Base-by-base conservation (phyloP, 2,888 invertebrate genomes). In the Myathropa florea region DNA sequence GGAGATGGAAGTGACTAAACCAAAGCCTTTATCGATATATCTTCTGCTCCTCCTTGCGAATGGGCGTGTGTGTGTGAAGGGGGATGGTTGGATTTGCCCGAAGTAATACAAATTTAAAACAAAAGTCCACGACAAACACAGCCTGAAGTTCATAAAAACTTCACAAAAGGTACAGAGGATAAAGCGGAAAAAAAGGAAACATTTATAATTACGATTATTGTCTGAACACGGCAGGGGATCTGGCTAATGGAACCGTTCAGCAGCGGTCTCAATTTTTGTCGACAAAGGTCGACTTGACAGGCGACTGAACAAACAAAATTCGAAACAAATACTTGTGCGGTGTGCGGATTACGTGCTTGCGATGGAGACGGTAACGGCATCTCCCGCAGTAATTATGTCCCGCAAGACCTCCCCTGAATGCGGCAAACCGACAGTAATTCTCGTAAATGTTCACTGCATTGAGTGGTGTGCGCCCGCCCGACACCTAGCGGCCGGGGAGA, bases 331-430 rank as follows among this genome's bases (percentile, higher is more conserved):
- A 46, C 28, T 61, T 65, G 55, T 57, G 57, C 10, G 24, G 61
- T 39, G 18, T 55, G 65, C 39, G 77, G 67, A 77, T 75, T 53
- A 55, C 53, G 14, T 26, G 7, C 3, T n/a, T n/a, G n/a, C n/a
- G n/a, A n/a, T n/a, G n/a, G n/a, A n/a, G n/a, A n/a, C 23, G 23
- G 30, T 24, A 10, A 23, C 21, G 26, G 39, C 64, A 79, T 83
- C 79, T 79, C 70, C 73, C 65, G 79, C 83, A 65, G 79, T 75
- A 79, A 79, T 79, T 65, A 79, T 75, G 39, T 75, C 79, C 73
- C 55, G 68, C 23, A 83, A 71, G 60, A 53, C 39, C 71, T 26
- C 55, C 23, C 59, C 28, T 61, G 36, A 77, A 77, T 79, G 68
- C 73, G 63, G 64, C 78, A 83, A 67, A 67, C 67, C 78, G 53